phyloP scores from a whole-genome alignment of 2,113 vertebrate species.

The Laticauda colubrina region DNA sequence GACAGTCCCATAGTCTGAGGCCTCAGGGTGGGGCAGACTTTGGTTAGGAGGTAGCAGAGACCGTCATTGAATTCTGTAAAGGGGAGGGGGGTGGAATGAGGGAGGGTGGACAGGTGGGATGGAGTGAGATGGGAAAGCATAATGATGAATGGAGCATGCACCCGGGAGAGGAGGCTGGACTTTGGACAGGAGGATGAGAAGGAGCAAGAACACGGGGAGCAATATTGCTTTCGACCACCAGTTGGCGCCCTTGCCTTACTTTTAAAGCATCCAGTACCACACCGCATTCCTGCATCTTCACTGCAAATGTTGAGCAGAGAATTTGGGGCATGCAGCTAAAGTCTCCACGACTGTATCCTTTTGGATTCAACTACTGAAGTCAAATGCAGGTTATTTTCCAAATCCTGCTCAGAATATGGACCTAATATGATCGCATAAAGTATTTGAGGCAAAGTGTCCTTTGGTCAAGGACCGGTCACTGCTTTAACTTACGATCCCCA shows the following conservation, averaged over 20 bases:
- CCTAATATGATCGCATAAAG: neutral
- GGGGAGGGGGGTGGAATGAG: constrained; percentile 1
- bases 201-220: neutral
- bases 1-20: constrained; percentile 92
- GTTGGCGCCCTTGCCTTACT: neutral
- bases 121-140: constrained; percentile 59
- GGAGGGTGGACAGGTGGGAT: constrained; percentile 25
- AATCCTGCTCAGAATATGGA: neutral
- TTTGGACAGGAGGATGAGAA: neutral
- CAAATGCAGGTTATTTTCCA: neutral
- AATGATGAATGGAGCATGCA: constrained; percentile 61
- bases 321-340: neutral
- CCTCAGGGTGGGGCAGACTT: constrained; percentile 76
- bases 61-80: constrained; percentile 84
- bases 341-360: neutral
- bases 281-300: neutral
- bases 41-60: constrained; percentile 87
- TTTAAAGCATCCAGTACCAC: neutral
- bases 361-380: neutral
- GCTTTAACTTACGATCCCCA: neutral
- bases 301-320: neutral
- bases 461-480: neutral
- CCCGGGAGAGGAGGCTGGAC: neutral
- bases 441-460: neutral
- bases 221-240: neutral